These are phyloP conservation scores for Eulithis testata DNA, from an alignment of 2,888 invertebrate species.

Conservation along the genomic window DNA sequence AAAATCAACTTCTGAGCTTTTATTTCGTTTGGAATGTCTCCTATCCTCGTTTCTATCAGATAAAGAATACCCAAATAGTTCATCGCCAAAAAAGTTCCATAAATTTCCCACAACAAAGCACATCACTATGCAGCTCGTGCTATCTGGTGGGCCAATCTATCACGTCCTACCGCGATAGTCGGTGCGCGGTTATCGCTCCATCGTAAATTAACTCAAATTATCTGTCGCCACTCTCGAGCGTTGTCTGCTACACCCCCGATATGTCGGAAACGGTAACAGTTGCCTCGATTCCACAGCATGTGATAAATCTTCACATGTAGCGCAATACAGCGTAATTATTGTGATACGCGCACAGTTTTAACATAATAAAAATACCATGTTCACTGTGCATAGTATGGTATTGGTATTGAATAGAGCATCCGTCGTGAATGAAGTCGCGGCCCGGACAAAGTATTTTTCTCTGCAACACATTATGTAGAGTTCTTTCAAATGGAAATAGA, in stretches of 20 bases:
- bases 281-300: conserved; percentile 35
- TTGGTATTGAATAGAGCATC: no score
- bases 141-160: conserved; percentile 64
- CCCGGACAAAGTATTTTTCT: conserved; percentile 12
- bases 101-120: conserved; percentile 39
- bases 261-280: conserved; percentile 41
- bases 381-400: no score
- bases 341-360: conserved; percentile 4
- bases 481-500: conserved; percentile 26
- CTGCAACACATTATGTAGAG: conserved; percentile 13
- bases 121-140: conserved; percentile 43
- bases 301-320: conserved; percentile 35
- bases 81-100: conserved; percentile 34
- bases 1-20: conserved; percentile 13
- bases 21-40: conserved; percentile 10
- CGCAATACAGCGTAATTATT: conserved; percentile 16
- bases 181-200: conserved; percentile 58
- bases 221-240: conserved; percentile 51
- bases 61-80: conserved; percentile 28
- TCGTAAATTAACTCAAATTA: conserved; percentile 75
- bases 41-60: conserved; percentile 30
- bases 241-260: conserved; percentile 38
- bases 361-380: conserved; percentile 8
- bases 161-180: conserved; percentile 50
- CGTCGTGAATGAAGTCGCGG: background rate